phyloP scores from a whole-genome alignment of 1,140 invertebrate species.

The Babylonia areolata region DNA sequence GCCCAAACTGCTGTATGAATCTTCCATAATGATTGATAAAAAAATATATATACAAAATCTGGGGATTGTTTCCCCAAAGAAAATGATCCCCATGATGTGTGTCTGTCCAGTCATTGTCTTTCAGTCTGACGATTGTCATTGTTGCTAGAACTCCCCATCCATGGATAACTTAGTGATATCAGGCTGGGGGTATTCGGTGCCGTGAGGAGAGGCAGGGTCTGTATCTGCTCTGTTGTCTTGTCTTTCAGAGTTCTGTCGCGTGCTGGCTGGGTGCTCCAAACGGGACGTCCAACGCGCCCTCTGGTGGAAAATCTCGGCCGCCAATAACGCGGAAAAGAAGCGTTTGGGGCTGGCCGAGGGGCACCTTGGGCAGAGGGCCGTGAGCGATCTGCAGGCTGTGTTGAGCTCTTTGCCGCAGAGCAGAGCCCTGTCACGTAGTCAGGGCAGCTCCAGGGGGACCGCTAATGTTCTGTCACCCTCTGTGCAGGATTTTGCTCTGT shows the following conservation, averaged over 20 bases:
- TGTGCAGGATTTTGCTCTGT: neutral
- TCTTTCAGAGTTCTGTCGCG: slow-evolving; percentile 33
- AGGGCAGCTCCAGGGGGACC: neutral
- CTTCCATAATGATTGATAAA: too few relatives aligned
- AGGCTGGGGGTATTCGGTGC: too few relatives aligned
- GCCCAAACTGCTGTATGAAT: too few relatives aligned
- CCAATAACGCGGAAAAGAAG: slow-evolving; percentile 28
- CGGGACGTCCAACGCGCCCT: slow-evolving; percentile 35
- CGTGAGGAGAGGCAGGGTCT: neutral
- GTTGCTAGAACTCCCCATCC: too few relatives aligned
- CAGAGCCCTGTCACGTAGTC: neutral
- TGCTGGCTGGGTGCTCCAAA: slow-evolving; percentile 27
- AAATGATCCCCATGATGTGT: too few relatives aligned
- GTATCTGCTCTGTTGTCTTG: neutral
- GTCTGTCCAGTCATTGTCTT: too few relatives aligned
- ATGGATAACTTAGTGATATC: too few relatives aligned
- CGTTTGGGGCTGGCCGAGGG: neutral
- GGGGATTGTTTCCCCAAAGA: too few relatives aligned
- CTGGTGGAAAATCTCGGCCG: slow-evolving; percentile 37
- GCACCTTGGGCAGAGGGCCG: neutral
- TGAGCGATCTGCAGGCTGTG: neutral
- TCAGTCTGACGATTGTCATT: too few relatives aligned
- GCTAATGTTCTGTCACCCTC: neutral
- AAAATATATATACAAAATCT: too few relatives aligned
- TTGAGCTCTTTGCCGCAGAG: neutral